Percentiles rank a stretch among this genome's conserved stretches.
phyloP scores from a whole-genome alignment of 2,888 invertebrate species.

The Drosophila kanekoi region DNA sequence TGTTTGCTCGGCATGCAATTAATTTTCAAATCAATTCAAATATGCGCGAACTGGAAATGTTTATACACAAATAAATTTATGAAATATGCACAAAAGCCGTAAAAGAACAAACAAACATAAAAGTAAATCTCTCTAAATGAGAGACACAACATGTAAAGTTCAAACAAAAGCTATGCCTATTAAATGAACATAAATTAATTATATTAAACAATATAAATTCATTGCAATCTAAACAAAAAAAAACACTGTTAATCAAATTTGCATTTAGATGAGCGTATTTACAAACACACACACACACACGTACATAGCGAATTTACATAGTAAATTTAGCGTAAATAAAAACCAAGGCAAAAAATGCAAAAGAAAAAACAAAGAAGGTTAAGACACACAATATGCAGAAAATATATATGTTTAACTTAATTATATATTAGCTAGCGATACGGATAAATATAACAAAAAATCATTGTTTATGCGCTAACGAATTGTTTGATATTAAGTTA shows the following conservation, averaged over 20 bases:
- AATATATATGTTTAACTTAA: constrained; percentile 48
- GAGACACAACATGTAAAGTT: constrained; percentile 29
- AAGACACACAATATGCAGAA: constrained; percentile 10
- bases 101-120: constrained; percentile 2
- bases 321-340: constrained; percentile 65
- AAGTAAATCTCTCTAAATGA: constrained; percentile 6
- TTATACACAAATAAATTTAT: constrained; percentile 26
- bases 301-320: constrained; percentile 75
- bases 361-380: constrained; percentile 8
- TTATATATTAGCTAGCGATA: constrained; percentile 58
- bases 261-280: constrained; percentile 73
- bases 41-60: constrained; percentile 31
- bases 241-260: constrained; percentile 80
- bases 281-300: constrained; percentile 33
- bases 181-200: constrained; percentile 55
- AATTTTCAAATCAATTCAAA: constrained; percentile 44
- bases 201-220: constrained; percentile 28
- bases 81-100: constrained; percentile 29
- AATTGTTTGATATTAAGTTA: constrained; percentile 27
- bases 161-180: constrained; percentile 32
- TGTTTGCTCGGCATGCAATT: constrained; percentile 38
- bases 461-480: constrained; percentile 18
- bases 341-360: background rate
- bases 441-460: constrained; percentile 16
- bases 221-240: constrained; percentile 34